These are phyloP conservation scores for Clinocottus analis DNA, from an alignment of 2,113 vertebrate genomes.

Conservation along the genomic window DNA sequence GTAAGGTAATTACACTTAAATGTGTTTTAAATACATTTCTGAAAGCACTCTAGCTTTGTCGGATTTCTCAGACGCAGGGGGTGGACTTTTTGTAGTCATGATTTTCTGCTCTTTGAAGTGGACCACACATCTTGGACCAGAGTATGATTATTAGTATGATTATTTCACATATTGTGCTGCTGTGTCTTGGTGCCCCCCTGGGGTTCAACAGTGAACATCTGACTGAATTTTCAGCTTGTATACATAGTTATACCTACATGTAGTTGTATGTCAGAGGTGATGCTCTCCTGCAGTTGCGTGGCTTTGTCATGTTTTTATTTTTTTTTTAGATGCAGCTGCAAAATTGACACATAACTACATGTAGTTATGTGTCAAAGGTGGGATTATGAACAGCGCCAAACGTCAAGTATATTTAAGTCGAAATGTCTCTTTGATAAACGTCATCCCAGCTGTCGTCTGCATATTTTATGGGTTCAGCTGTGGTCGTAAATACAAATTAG, in stretches of 20 bases:
- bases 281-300: too few species aligned
- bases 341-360: too few species aligned
- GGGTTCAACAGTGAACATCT: constrained; percentile 1
- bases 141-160: background rate
- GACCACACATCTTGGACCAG: background rate
- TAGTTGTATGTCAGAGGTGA: background rate
- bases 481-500: constrained; percentile 2
- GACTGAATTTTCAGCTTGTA: background rate
- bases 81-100: background rate
- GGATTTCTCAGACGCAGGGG: constrained; percentile 1
- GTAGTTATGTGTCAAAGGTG: background rate
- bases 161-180: background rate
- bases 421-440: constrained; percentile 26
- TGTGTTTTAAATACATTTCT: constrained; percentile 24
- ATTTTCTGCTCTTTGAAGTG: constrained; percentile 8
- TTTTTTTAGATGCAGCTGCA: too few species aligned
- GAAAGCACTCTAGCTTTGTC: background rate
- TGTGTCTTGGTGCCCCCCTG: background rate
- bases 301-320: too few species aligned
- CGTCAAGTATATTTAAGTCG: background rate
- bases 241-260: background rate
- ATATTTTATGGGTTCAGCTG: constrained; percentile 15
- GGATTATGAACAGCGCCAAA: background rate
- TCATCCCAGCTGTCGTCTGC: constrained; percentile 20
- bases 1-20: constrained; percentile 11